Conservation (phyloP, 2,113 vertebrate genomes). For the Hypocryptadius cinnamomeus region DNA sequence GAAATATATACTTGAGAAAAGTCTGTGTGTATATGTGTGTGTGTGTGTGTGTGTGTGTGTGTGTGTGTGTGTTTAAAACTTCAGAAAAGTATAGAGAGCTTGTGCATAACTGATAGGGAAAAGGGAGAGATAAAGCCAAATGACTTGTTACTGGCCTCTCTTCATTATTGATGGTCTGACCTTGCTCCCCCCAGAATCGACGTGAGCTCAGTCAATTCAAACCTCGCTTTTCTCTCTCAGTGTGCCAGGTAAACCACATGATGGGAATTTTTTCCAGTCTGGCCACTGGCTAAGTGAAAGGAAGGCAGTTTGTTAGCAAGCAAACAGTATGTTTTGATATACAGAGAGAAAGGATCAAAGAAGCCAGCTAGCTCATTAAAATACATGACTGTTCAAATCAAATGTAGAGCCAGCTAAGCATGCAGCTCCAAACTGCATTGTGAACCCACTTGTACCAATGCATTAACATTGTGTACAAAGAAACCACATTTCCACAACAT, state of each 20-base stretch:
- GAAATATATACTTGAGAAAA: not conserved
- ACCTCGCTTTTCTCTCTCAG: not conserved
- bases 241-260: not conserved
- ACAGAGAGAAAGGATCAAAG: not conserved
- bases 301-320: not conserved
- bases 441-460: not conserved
- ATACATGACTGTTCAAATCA: not conserved
- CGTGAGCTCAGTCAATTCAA: not conserved
- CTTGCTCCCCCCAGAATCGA: not conserved
- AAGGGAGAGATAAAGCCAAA: not conserved
- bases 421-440: not conserved
- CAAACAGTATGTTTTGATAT: not conserved
- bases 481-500: not conserved
- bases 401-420: not conserved
- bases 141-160: not conserved
- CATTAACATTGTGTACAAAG: constrained; percentile 3
- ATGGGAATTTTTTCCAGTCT: not conserved
- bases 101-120: not conserved
- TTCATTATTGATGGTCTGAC: not conserved
- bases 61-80: not conserved
- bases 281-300: not conserved
- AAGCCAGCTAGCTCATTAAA: constrained; percentile 34
- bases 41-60: no score
- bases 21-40: no score
- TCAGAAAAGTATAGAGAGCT: not conserved